Percentiles rank a stretch among this genome's conserved stretches.
Conservation (phyloP, 2,888 invertebrate species). For the Caenorhabditis sulstoni region DNA sequence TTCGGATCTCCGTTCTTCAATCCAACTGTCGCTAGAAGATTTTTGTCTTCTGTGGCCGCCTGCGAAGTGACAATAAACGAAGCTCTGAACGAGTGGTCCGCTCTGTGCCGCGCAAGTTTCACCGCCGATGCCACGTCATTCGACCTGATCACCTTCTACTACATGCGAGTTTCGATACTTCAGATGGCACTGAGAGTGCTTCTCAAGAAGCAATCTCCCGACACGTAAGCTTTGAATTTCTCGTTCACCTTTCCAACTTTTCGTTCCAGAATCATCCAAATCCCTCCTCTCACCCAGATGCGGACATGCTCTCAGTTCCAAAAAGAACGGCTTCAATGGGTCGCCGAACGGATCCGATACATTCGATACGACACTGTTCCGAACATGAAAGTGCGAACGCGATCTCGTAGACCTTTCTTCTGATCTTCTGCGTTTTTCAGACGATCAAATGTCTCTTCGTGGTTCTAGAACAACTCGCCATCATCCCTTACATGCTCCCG, state of each 20-base stretch:
- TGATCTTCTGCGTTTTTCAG: conserved; percentile 23
- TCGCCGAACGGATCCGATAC: background rate
- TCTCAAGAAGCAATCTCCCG: conserved; percentile 36
- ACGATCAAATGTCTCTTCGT: conserved; percentile 26
- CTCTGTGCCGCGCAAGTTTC: conserved; percentile 46
- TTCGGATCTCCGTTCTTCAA: conserved; percentile 32
- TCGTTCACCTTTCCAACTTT: no score
- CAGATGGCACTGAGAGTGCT: conserved; percentile 21
- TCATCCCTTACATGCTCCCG: conserved; percentile 58
- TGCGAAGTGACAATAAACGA: conserved; percentile 36
- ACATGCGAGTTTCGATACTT: conserved; percentile 33
- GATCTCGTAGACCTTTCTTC: no score
- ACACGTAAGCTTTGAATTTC: conserved; percentile 32
- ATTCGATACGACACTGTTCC: conserved; percentile 23
- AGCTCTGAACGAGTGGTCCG: conserved; percentile 40
- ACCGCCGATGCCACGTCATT: conserved; percentile 55
- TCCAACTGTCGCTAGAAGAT: conserved; percentile 39
- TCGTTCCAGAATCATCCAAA: conserved; percentile 52
- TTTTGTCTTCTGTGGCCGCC: conserved; percentile 30
- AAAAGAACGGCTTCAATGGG: conserved; percentile 46
- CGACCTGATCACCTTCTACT: conserved; percentile 53
- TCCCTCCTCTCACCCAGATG: conserved; percentile 26
- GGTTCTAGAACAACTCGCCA: conserved; percentile 49
- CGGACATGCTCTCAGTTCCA: conserved; percentile 45
- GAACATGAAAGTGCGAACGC: conserved; percentile 28